Evolutionary conservation across 2,113 vertebrate species (phyloP).

Genomic region (Cyphomyrus plagiostoma): DNA sequence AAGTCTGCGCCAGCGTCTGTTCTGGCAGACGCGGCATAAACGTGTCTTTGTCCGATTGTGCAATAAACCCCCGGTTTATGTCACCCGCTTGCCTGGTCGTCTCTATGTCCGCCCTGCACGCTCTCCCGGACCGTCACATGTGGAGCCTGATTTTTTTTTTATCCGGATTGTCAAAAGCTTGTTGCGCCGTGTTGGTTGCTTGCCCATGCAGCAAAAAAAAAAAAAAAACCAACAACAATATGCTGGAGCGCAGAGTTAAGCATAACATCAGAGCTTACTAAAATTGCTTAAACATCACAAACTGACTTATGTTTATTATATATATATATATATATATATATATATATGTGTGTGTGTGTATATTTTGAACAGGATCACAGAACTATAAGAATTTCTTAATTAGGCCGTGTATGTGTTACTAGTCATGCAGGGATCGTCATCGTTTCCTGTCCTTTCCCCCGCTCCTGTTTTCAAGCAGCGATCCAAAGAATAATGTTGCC

Average conservation of each 20-base stretch:
- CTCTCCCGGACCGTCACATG: too few species aligned
- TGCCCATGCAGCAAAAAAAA: neutral
- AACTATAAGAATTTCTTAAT: neutral
- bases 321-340: too few species aligned
- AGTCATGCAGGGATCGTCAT: constrained; percentile 44
- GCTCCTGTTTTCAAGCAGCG: constrained; percentile 31
- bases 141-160: neutral
- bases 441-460: constrained; percentile 55
- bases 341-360: neutral
- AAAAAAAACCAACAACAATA: neutral
- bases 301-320: neutral
- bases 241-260: neutral
- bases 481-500: constrained; percentile 49
- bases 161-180: too few species aligned
- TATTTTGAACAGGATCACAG: neutral
- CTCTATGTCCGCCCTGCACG: too few species aligned
- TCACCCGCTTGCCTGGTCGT: too few species aligned
- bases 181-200: neutral
- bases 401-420: neutral
- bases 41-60: too few species aligned
- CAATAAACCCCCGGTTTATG: too few species aligned
- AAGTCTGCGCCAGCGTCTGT: too few species aligned
- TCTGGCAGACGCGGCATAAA: too few species aligned
- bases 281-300: neutral
- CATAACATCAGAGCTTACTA: neutral